A percentile compares a stretch with the other conserved stretches of the same genome.
These are phyloP conservation scores for Dermochelys coriacea DNA, from an alignment of 2,797 vertebrate genomes.

Conservation along the genomic window DNA sequence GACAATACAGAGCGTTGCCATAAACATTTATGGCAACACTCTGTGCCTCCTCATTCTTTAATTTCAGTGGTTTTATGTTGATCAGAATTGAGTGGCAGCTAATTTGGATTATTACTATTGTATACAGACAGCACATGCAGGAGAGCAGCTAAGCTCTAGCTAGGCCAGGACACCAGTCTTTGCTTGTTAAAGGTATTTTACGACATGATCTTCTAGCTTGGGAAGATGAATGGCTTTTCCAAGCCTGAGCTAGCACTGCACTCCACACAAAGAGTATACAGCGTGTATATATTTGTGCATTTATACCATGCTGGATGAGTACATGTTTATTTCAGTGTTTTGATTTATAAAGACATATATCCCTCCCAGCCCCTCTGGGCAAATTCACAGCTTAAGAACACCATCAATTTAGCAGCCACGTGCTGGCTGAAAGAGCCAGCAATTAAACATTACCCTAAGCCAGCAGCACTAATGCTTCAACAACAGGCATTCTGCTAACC, in stretches of 20 bases:
- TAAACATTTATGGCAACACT: constrained; percentile 69
- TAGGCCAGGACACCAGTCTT: background rate
- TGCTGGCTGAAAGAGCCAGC: background rate
- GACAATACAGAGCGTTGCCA: constrained; percentile 64
- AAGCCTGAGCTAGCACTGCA: constrained; percentile 33
- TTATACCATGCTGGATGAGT: constrained; percentile 28
- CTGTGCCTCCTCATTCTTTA: constrained; percentile 68
- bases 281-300: background rate
- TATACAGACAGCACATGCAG: constrained; percentile 57
- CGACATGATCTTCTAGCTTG: constrained; percentile 66
- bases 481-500: background rate
- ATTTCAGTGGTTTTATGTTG: constrained; percentile 67
- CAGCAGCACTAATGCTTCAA: background rate
- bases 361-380: background rate
- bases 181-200: constrained; percentile 62
- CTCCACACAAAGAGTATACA: background rate
- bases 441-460: constrained; percentile 47
- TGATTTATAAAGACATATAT: constrained; percentile 41
- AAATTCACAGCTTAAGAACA: constrained; percentile 34
- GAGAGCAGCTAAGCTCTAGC: constrained; percentile 39
- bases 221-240: constrained; percentile 51
- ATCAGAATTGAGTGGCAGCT: constrained; percentile 58
- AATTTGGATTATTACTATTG: constrained; percentile 62
- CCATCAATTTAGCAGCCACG: constrained; percentile 19
- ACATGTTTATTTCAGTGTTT: constrained; percentile 18